Conservation (phyloP, 2,888 invertebrate species). For the Andricus quercusramuli region DNA sequence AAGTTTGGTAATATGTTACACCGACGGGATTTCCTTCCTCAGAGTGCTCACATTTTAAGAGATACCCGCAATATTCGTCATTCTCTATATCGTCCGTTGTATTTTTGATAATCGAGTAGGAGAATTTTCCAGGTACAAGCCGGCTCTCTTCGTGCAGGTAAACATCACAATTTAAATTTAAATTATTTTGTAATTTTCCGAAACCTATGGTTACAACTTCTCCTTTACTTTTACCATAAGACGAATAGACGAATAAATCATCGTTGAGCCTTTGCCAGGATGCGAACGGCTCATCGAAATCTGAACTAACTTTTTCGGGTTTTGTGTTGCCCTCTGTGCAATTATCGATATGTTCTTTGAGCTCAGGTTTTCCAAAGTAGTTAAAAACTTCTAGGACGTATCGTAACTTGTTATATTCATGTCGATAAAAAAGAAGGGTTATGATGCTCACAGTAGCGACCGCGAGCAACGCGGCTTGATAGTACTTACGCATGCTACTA, state of each 20-base stretch:
- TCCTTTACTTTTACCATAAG: slow-evolving; percentile 82
- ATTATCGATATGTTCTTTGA: slow-evolving; percentile 80
- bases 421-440: slow-evolving; percentile 89
- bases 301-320: slow-evolving; percentile 49
- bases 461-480: slow-evolving; percentile 87
- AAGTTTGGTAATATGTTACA: slow-evolving; percentile 66
- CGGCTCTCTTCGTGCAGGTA: slow-evolving; percentile 83
- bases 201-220: slow-evolving; percentile 83
- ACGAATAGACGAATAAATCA: slow-evolving; percentile 84
- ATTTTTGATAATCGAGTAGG: slow-evolving; percentile 60
- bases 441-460: slow-evolving; percentile 87
- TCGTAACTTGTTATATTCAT: slow-evolving; percentile 90
- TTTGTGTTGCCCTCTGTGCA: slow-evolving; percentile 69
- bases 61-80: slow-evolving; percentile 80
- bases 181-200: slow-evolving; percentile 81
- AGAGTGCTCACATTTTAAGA: slow-evolving; percentile 76
- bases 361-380: slow-evolving; percentile 88
- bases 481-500: slow-evolving; percentile 88
- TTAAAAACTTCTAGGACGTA: slow-evolving; percentile 92
- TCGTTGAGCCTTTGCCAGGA: slow-evolving; percentile 84
- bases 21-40: slow-evolving; percentile 66
- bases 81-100: slow-evolving; percentile 76
- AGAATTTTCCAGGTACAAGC: slow-evolving; percentile 80
- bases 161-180: slow-evolving; percentile 85
- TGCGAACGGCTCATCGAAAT: slow-evolving; percentile 83